phyloP scores from a whole-genome alignment of 2,113 vertebrate species.

The Gnathonemus echidnorhynchus region DNA sequence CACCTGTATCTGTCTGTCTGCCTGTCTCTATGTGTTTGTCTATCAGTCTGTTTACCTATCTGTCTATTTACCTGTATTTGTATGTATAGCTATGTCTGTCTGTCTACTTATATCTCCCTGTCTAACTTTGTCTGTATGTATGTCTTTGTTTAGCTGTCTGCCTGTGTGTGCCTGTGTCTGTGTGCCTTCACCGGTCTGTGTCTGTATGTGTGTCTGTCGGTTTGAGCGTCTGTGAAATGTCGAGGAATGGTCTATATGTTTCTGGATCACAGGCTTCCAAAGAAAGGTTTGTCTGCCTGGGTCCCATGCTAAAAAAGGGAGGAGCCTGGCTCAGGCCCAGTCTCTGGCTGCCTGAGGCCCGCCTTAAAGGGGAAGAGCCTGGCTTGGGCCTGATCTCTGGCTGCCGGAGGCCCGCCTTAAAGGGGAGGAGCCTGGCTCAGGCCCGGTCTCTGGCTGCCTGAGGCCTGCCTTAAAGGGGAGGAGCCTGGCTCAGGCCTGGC shows the following conservation, averaged over 20 bases:
- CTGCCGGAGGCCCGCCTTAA: too few relatives aligned
- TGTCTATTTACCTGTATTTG: background rate
- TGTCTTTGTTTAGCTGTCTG: background rate
- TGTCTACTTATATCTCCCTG: background rate
- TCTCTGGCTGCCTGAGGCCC: background rate
- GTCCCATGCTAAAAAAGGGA: background rate
- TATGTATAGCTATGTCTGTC: slow-evolving; percentile 14
- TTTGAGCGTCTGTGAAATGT: background rate
- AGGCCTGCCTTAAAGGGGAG: background rate
- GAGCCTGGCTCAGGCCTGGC: background rate
- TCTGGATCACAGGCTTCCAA: background rate
- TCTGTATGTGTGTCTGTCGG: slow-evolving; percentile 33
- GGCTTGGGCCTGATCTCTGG: too few relatives aligned
- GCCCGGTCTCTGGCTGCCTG: background rate
- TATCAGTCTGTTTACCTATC: background rate
- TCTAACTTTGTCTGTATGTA: background rate
- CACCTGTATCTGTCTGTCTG: background rate
- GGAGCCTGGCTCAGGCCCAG: background rate
- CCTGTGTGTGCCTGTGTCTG: slow-evolving; percentile 31
- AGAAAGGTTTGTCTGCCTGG: background rate
- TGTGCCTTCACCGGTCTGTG: slow-evolving; percentile 32
- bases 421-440: background rate
- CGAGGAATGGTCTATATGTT: background rate
- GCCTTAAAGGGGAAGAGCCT: background rate
- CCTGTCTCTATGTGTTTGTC: background rate